phyloP scores from a whole-genome alignment of 2,113 vertebrate species.

The Syngnathus scovelli region DNA sequence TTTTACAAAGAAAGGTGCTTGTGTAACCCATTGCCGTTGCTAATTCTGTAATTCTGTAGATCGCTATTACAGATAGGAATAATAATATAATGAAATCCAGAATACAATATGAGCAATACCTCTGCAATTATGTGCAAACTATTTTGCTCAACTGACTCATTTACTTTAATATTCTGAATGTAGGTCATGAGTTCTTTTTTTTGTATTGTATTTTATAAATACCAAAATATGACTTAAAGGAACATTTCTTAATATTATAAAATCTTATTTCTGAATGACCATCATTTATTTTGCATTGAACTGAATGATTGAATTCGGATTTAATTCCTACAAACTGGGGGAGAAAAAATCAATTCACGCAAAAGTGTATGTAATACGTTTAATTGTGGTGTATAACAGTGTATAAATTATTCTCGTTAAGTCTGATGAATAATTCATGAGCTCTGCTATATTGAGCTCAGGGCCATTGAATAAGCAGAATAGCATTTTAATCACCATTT shows the following conservation, averaged over 20 bases:
- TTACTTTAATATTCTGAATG: neutral
- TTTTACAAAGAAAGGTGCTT: neutral
- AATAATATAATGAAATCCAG: neutral
- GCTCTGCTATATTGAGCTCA: conserved; percentile 10
- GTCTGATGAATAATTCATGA: conserved; percentile 35
- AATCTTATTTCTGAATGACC: neutral
- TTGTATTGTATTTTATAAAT: neutral
- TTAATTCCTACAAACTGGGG: neutral
- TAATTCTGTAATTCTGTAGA: neutral
- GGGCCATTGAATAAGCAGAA: conserved; percentile 1
- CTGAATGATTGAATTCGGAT: neutral
- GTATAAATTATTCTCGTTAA: conserved; percentile 4
- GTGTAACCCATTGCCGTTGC: neutral
- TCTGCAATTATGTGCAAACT: neutral
- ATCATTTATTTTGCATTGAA: too few relatives aligned
- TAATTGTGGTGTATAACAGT: neutral
- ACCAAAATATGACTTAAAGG: neutral
- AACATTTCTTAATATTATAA: neutral
- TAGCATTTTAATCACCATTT: neutral
- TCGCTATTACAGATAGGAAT: too few relatives aligned
- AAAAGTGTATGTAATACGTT: conserved; percentile 1
- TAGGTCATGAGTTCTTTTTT: neutral
- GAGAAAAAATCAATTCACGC: neutral
- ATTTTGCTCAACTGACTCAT: neutral
- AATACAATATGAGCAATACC: neutral